phyloP scores from a whole-genome alignment of 53 echinoderm and acorn worm genomes.

The Stichopus horrens region DNA sequence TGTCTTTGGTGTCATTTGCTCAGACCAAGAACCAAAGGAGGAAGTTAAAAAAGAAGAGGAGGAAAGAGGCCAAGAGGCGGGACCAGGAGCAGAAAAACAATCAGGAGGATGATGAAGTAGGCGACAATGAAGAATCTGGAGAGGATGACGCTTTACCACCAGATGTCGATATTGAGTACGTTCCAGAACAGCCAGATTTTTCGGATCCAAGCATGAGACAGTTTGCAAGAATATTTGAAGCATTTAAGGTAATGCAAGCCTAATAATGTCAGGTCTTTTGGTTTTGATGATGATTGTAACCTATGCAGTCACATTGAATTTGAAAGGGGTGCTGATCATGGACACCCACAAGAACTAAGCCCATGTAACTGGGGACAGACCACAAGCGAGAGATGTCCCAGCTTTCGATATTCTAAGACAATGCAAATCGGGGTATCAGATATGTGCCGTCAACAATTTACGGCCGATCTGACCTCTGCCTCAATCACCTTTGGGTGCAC shows the following conservation, averaged over 20 bases:
- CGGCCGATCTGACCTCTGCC: too few species aligned
- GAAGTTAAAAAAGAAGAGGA: constrained; percentile 93
- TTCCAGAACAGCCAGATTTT: constrained; percentile 69
- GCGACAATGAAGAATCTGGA: neutral
- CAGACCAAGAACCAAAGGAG: constrained; percentile 92
- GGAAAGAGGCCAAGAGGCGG: constrained; percentile 59
- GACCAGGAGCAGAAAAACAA: constrained; percentile 62
- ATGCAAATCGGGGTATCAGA: too few species aligned
- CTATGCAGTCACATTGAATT: too few species aligned
- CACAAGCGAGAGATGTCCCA: too few species aligned
- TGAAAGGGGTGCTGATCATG: too few species aligned
- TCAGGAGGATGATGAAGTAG: constrained; percentile 37
- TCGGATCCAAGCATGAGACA: constrained; percentile 76
- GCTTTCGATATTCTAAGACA: too few species aligned
- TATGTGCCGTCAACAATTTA: too few species aligned
- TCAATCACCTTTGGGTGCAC: too few species aligned
- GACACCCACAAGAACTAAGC: too few species aligned
- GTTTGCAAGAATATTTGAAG: constrained; percentile 91
- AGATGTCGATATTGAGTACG: constrained; percentile 87
- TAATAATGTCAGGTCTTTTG: too few species aligned
- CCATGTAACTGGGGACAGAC: too few species aligned
- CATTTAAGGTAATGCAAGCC: constrained; percentile 69
- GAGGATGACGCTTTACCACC: constrained; percentile 41
- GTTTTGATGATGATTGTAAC: too few species aligned
- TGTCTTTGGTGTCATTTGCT: neutral